Base-by-base conservation (phyloP, 2,797 vertebrate genomes). In the Salarias fasciatus region DNA sequence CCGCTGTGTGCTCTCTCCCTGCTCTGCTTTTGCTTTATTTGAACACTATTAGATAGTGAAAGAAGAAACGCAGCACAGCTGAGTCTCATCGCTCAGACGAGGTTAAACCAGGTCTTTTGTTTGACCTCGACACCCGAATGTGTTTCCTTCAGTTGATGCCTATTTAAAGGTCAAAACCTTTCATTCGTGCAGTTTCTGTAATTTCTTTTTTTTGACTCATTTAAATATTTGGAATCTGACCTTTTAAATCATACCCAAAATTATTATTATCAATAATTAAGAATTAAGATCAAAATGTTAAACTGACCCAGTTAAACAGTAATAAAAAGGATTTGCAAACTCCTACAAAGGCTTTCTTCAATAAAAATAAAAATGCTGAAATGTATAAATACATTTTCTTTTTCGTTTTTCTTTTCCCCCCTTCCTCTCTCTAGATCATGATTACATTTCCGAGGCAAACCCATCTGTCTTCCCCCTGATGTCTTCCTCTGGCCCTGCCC, bases 1-100 rank as follows among this genome's bases (percentile, higher is more conserved):
- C 49, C 63, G 42, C 31, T 76, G 33, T 30, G 38, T 52, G 59
- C 11, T 55, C 40, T 57, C 18, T 46, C 40, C 53, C 38, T 24
- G 62, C 48, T 4, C 24, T 35, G 5, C 12, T 57, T 49, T 64
- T 13, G 30, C 12, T 53, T 54, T 29, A 8, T 69, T 44, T 48
- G 7, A 55, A 13, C 18, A 14, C 3, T 15, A 48, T 41, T 43
- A 13, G 13, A 9, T 31, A 51, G 10, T 15, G 5, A 58, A 41
- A 28, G 13, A 28, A 35, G 7, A 57, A 28, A 52, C 58, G 6
- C 33, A 33, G 13, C n/a, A 50, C 15, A 35, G 12, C 11, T 51
- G 3, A 40, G 6, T 4, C 5, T n/a, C n/a, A n/a, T n/a, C n/a
- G n/a, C 18, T 29, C 0, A 33, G 18, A 10, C 41, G 9, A 35